Conservation (phyloP, 2,113 vertebrate genomes). For the Grammomys dolichurus region DNA sequence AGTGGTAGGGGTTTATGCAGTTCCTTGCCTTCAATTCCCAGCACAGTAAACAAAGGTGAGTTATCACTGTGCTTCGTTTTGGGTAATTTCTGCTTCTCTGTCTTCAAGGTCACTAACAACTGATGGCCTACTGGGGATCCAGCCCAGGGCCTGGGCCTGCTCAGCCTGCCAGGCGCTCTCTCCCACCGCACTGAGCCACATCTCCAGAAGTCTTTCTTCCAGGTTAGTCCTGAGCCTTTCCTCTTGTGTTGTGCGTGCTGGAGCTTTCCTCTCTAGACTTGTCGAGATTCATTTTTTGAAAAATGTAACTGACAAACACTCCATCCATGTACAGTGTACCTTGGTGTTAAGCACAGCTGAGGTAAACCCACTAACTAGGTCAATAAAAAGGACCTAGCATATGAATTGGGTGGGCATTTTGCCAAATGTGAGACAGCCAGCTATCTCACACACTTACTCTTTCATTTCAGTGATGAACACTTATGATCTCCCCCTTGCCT, state of each 20-base stretch:
- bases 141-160: background rate
- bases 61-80: background rate
- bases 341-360: background rate
- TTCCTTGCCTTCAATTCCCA: background rate
- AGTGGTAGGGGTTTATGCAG: background rate
- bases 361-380: background rate
- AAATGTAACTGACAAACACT: background rate
- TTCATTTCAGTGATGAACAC: background rate
- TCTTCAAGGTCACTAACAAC: background rate
- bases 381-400: too few relatives aligned
- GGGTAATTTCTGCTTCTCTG: background rate
- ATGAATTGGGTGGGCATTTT: too few relatives aligned
- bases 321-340: background rate
- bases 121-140: background rate
- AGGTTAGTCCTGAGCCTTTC: background rate
- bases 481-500: background rate
- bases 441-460: too few relatives aligned
- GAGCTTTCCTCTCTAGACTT: background rate
- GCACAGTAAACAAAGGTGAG: background rate
- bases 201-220: background rate
- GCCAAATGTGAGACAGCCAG: background rate
- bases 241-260: background rate
- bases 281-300: background rate
- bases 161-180: too few relatives aligned
- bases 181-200: background rate